A percentile compares a stretch with the other conserved stretches of the same genome.
These are phyloP conservation scores for Anthopleura xanthogrammica DNA, from an alignment of 92 coral and sea anemone genomes.

Conservation along the genomic window DNA sequence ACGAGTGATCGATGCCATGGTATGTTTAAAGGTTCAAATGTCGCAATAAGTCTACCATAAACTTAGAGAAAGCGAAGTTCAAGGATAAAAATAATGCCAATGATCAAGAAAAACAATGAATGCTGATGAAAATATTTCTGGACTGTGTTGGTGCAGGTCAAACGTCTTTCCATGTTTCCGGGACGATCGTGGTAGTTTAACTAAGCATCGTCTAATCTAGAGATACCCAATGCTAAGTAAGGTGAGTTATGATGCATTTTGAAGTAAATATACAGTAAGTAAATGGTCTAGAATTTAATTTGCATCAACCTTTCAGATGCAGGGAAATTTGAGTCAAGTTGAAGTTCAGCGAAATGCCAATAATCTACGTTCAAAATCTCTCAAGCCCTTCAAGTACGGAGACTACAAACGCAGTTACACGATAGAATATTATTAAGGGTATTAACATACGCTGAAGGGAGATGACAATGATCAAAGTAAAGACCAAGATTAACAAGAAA, in stretches of 20 bases:
- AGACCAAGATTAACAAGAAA: slow-evolving; percentile 18
- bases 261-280: background rate
- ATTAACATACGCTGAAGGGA: background rate
- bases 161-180: slow-evolving; percentile 20
- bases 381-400: background rate
- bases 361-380: background rate
- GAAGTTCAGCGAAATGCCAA: background rate
- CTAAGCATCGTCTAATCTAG: background rate
- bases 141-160: slow-evolving; percentile 15
- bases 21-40: background rate
- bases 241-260: background rate
- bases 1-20: background rate
- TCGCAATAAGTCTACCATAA: background rate
- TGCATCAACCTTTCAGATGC: background rate
- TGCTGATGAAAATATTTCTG: background rate
- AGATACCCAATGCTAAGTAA: background rate
- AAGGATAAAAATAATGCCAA: background rate
- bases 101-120: slow-evolving; percentile 6
- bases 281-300: background rate
- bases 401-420: background rate
- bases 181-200: slow-evolving; percentile 6
- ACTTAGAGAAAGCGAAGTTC: background rate
- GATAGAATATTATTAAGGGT: background rate
- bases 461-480: background rate
- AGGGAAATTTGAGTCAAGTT: background rate